A percentile compares a stretch with the other conserved stretches of the same genome.
phyloP scores from a whole-genome alignment of 64 coral and sea anemone genomes.

The Actinia tenebrosa region DNA sequence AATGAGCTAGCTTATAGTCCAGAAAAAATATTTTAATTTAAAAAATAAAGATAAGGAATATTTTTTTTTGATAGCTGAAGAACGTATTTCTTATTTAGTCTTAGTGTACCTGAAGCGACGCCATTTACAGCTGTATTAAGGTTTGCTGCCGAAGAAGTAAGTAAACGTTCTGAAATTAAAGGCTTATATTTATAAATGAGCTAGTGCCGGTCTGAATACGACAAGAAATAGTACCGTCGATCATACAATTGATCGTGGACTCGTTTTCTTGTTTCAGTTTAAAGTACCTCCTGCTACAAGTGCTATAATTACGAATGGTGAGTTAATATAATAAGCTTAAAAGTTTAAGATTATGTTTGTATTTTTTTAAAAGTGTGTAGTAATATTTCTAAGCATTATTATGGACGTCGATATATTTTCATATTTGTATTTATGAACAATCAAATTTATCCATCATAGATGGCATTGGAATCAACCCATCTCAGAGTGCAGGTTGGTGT shows the following conservation, averaged over 20 bases:
- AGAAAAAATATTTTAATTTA: neutral
- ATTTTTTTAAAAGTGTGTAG: neutral
- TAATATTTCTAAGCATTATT: too few species aligned
- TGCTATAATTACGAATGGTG: slow-evolving; percentile 99
- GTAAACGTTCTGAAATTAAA: neutral
- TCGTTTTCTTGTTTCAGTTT: slow-evolving; percentile 54
- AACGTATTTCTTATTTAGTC: slow-evolving; percentile 29
- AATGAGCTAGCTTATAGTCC: neutral
- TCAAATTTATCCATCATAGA: slow-evolving; percentile 49
- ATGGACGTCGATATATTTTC: too few species aligned
- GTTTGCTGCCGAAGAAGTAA: slow-evolving; percentile 99
- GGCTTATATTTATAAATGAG: neutral
- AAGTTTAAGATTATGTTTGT: neutral
- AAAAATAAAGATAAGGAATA: neutral
- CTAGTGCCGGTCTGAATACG: neutral
- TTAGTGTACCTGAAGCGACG: slow-evolving; percentile 93
- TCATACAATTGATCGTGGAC: neutral
- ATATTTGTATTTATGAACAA: neutral
- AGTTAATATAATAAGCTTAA: neutral
- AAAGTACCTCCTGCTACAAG: slow-evolving; percentile 96
- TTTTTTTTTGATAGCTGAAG: neutral
- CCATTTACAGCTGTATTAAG: slow-evolving; percentile 96
- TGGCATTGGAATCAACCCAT: slow-evolving; percentile 98
- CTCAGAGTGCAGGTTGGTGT: slow-evolving; percentile 94
- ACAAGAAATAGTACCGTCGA: neutral